Evolutionary conservation across 2,113 vertebrate species (phyloP).

Genomic region (Psittacara wagleri): DNA sequence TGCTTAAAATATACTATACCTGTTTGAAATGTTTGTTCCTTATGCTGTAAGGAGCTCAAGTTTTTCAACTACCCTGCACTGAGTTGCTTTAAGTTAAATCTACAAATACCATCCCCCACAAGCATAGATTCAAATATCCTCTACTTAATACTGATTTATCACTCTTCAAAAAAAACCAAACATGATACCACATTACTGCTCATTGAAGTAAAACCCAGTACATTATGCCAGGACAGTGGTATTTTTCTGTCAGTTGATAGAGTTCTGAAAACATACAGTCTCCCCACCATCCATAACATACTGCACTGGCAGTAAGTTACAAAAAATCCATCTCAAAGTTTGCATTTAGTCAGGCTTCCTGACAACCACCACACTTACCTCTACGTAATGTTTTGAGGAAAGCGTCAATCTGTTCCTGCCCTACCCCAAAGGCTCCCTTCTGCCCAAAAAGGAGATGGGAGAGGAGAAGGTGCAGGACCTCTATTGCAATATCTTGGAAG

Average conservation of each 20-base stretch:
- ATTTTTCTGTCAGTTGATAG: background rate
- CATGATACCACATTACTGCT: background rate
- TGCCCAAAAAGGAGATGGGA: conserved; percentile 61
- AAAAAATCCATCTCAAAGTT: background rate
- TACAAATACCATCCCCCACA: background rate
- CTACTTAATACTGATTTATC: background rate
- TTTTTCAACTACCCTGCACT: background rate
- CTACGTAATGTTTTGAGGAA: no score
- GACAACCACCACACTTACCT: no score
- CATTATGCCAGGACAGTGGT: background rate
- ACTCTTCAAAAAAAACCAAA: background rate
- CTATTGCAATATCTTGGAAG: conserved; percentile 99
- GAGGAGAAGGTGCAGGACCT: conserved; percentile 98
- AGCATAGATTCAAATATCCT: background rate
- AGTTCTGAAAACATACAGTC: background rate
- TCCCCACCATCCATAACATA: background rate
- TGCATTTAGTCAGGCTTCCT: no score
- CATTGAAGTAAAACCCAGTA: background rate
- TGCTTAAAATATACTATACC: no score
- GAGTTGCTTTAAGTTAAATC: background rate
- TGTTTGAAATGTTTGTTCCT: background rate
- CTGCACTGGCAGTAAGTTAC: background rate
- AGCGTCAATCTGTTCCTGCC: no score
- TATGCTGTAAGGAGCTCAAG: background rate
- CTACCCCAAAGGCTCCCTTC: no score